Evolutionary conservation across 2,113 vertebrate species (phyloP).

Genomic region (Mormoops blainvillei): DNA sequence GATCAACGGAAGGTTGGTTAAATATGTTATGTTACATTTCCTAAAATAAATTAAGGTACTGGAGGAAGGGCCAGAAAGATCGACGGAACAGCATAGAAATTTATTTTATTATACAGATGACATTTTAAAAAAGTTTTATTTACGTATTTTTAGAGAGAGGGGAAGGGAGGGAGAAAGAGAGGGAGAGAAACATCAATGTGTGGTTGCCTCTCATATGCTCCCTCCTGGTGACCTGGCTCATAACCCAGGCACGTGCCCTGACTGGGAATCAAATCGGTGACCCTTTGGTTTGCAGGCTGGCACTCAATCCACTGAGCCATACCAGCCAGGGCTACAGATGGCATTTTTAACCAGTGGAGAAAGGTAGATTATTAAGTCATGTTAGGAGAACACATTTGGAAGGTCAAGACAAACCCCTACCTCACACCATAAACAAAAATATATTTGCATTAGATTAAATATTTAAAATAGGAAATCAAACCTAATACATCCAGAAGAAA

Average conservation of each 20-base stretch:
- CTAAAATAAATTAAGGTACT: not conserved
- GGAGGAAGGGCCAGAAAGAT: not conserved
- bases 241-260: no score
- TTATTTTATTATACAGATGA: not conserved
- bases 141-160: no score
- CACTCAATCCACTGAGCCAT: no score
- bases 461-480: slow-evolving; percentile 16
- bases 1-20: not conserved
- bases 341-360: not conserved
- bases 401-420: slow-evolving; percentile 5
- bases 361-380: not conserved
- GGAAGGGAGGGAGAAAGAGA: no score
- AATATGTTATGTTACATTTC: not conserved
- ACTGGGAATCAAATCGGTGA: no score
- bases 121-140: not conserved
- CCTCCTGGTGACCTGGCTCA: no score
- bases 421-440: not conserved
- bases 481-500: not conserved
- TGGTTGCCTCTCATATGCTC: no score
- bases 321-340: not conserved
- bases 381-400: not conserved
- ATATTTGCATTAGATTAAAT: not conserved
- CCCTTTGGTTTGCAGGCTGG: no score
- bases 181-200: no score
- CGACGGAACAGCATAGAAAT: not conserved